These are phyloP conservation scores for Tupaia chinensis DNA, from an alignment of 2,113 vertebrate species.

Conservation along the genomic window DNA sequence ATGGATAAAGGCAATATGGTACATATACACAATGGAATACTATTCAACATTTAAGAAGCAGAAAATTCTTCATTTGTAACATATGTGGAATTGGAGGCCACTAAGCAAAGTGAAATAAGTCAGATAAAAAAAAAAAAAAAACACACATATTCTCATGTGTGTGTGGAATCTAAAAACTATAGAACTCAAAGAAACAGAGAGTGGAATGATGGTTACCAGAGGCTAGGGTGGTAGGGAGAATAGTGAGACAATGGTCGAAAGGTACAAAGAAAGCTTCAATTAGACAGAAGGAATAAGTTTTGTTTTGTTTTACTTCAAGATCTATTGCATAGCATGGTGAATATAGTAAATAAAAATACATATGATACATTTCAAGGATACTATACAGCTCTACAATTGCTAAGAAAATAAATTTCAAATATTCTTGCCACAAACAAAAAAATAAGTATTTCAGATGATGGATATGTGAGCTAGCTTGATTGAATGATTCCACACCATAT, in stretches of 20 bases:
- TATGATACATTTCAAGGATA: background rate
- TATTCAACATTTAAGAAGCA: background rate
- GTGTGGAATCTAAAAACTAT: background rate
- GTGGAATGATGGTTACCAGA: background rate
- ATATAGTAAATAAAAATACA: background rate
- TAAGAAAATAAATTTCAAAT: background rate
- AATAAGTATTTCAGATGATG: background rate
- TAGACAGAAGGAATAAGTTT: background rate
- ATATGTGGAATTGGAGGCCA: background rate
- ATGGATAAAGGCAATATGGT: background rate
- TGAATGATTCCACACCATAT: background rate
- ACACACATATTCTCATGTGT: background rate
- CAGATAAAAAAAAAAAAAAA: background rate
- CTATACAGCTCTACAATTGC: background rate
- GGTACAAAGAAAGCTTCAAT: background rate
- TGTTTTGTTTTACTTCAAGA: background rate
- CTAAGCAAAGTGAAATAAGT: slow-evolving; percentile 3
- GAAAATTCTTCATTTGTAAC: background rate
- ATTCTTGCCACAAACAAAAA: background rate
- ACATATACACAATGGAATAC: background rate
- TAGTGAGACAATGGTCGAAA: background rate
- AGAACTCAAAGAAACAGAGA: background rate
- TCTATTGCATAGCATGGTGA: background rate
- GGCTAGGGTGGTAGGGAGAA: no score
- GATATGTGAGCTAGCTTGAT: background rate